A percentile compares a stretch with the other conserved stretches of the same genome.
Evolutionary conservation across 2,888 invertebrate species (phyloP).

Genomic region (Cyclophora punctaria): DNA sequence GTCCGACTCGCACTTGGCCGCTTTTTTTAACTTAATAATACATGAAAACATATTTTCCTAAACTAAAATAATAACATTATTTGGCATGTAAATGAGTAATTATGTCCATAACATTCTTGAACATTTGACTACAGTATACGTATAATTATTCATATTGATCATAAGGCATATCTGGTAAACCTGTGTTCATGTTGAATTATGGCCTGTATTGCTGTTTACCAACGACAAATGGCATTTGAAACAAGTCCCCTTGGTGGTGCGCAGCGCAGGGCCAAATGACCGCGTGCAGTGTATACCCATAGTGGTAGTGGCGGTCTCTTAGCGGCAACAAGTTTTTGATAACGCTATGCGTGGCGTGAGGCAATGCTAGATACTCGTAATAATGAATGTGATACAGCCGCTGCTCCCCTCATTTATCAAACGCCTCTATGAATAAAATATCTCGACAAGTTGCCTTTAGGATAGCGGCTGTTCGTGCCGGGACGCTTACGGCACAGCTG

Average conservation of each 20-base stretch:
- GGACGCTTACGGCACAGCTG: constrained; percentile 50
- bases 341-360: constrained; percentile 59
- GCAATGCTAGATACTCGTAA: constrained; percentile 36
- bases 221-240: constrained; percentile 56
- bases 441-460: constrained; percentile 57
- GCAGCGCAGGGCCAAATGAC: constrained; percentile 34
- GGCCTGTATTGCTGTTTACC: constrained; percentile 51
- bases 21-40: no score
- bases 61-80: no score
- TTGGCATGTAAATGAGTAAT: no score
- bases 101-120: no score
- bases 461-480: constrained; percentile 58
- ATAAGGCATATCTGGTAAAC: constrained; percentile 50
- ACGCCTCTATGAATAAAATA: constrained; percentile 68
- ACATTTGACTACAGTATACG: no score
- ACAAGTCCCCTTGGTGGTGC: constrained; percentile 53
- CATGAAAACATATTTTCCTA: no score
- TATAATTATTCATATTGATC: constrained; percentile 31
- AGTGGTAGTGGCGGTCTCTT: constrained; percentile 43
- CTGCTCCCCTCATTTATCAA: constrained; percentile 66
- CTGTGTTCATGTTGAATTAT: constrained; percentile 49
- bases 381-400: constrained; percentile 69
- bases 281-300: constrained; percentile 17
- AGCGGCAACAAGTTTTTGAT: constrained; percentile 69
- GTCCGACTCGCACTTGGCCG: no score